Conservation (phyloP, 2,797 vertebrate genomes). For the Tragopan temminckii region DNA sequence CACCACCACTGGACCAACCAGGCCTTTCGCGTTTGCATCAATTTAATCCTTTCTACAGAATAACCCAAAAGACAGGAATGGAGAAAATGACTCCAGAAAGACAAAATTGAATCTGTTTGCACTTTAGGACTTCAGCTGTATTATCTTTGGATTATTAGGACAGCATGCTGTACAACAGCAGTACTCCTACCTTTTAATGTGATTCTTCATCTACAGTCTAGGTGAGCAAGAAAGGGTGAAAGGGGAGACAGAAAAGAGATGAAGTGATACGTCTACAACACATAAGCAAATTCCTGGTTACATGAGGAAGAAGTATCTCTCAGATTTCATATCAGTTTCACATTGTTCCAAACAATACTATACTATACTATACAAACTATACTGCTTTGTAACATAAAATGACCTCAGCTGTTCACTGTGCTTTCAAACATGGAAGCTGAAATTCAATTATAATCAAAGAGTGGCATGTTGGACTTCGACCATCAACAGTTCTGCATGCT, state of each 20-base stretch:
- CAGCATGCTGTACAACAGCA: neutral
- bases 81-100: neutral
- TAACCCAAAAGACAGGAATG: neutral
- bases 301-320: neutral
- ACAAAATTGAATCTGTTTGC: rapidly evolving
- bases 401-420: neutral
- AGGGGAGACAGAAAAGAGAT: neutral
- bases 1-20: neutral
- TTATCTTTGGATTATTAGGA: neutral
- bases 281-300: neutral
- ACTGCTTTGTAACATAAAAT: neutral
- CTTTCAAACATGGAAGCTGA: neutral
- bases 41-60: neutral
- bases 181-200: neutral
- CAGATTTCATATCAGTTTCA: neutral
- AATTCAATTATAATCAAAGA: neutral
- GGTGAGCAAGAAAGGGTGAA: neutral
- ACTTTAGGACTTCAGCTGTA: neutral
- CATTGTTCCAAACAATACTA: too few species aligned
- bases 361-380: neutral
- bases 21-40: neutral
- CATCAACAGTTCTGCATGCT: rapidly evolving
- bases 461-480: neutral
- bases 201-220: neutral
- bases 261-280: neutral